Base-by-base conservation (phyloP, 2,888 invertebrate genomes). In the Leucozona laternaria region DNA sequence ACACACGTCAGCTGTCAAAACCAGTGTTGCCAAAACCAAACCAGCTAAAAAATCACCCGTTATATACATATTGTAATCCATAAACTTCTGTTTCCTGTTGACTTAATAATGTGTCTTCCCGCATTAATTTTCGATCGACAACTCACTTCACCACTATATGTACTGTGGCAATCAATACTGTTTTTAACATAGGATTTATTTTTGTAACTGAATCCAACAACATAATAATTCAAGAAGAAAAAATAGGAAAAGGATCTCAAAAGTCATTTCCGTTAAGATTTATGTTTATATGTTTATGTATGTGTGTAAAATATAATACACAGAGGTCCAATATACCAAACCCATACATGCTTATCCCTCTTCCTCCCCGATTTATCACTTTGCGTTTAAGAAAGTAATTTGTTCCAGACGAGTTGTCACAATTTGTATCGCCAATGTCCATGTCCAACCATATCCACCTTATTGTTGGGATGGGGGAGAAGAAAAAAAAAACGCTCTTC, bases 381-480 rank as follows among this genome's bases (percentile, higher is more conserved):
- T 71, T 66, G 7, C 37, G 28, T 53, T 64, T 66, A 48, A 53
- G 60, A 73, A 55, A 80, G 73, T 70, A 68, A 85, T 78, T 85
- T 80, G 72, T 66, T 37, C 11, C 55, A 58, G 70, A 64, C 68
- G 75, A 48, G 22, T 53, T 53, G 79, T 37, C 28, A 57, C 71
- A 76, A 58, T 64, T 79, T 79, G 53, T 76, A 79, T 79, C 75
- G 25, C n/a, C 37, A 40, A 40, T 71, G 25, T 43, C 81, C 31
- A 57, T 37, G 34, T 34, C 34, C 37, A 48, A 28, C 34, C 20
- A 17, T 60, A 66, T 73, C 58, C 43, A 60, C 43, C 45, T 40
- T 37, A 62, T 78, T 58, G n/a, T 25, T 53, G 6, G n/a, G 3
- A 7, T 58, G 6, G 20, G 3, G 10, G n/a, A 13, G 50, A 6